phyloP scores from a whole-genome alignment of 2,113 vertebrate species.

The Romanogobio albipinnatus region DNA sequence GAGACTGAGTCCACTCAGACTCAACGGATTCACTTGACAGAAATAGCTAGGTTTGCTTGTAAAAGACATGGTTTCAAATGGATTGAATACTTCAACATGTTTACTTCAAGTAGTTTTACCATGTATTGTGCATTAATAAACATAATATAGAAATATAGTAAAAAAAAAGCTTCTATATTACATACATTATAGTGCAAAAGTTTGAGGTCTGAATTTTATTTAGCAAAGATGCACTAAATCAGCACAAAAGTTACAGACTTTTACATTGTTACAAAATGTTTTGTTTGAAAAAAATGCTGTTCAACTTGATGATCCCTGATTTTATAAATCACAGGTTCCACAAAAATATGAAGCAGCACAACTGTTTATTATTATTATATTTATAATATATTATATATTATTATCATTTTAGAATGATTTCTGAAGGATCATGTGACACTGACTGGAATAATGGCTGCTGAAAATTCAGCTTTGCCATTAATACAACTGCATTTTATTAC shows the following conservation, averaged over 20 bases:
- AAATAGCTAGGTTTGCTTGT: not conserved
- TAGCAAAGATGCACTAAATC: not conserved
- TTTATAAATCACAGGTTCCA: not conserved
- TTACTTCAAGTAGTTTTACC: not conserved
- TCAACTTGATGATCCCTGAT: not conserved
- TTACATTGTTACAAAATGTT: not conserved
- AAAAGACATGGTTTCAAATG: not conserved
- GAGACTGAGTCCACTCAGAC: not conserved
- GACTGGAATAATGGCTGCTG: not conserved
- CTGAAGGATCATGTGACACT: not conserved
- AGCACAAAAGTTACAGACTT: not conserved
- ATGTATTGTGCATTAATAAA: not conserved
- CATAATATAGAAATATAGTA: not conserved
- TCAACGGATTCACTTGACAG: not conserved
- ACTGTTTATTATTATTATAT: not conserved
- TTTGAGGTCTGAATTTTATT: not conserved
- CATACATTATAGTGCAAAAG: not conserved
- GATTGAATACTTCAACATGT: not conserved
- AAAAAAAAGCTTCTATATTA: not conserved
- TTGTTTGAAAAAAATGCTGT: not conserved
- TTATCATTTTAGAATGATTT: not conserved
- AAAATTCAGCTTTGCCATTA: no score
- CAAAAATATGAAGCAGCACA: not conserved
- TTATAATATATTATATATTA: not conserved
- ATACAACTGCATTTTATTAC: no score